These are phyloP conservation scores for Brevimyrus niger DNA, from an alignment of 2,113 vertebrate genomes.

Conservation along the genomic window DNA sequence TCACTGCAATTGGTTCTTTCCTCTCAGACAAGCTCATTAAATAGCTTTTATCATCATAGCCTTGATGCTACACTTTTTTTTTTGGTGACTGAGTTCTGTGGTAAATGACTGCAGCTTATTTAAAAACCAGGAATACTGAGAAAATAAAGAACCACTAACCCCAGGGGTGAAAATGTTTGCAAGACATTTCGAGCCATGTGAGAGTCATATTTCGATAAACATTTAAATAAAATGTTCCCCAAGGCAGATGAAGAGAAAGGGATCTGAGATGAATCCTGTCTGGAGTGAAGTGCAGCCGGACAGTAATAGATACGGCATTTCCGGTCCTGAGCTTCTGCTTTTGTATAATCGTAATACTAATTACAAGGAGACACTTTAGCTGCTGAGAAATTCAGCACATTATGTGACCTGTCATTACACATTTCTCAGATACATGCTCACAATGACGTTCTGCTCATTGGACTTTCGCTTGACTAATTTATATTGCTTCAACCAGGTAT, in stretches of 20 bases:
- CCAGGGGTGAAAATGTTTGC: conserved; percentile 36
- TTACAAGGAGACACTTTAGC: conserved; percentile 33
- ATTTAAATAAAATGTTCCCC: conserved; percentile 48
- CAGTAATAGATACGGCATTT: conserved; percentile 24
- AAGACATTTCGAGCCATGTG: not conserved
- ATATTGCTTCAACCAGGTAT: conserved; percentile 29
- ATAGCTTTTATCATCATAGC: conserved; percentile 28
- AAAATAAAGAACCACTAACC: conserved; percentile 39
- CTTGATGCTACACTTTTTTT: conserved; percentile 28
- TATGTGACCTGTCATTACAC: conserved; percentile 36
- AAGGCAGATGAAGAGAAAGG: conserved; percentile 51
- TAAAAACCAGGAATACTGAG: conserved; percentile 41
- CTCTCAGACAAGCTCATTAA: conserved; percentile 22
- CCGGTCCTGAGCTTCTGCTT: not conserved
- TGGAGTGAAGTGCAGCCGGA: conserved; percentile 45
- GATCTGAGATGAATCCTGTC: conserved; percentile 40
- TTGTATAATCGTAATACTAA: not conserved
- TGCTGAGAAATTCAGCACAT: conserved; percentile 31
- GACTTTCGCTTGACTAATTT: conserved; percentile 22
- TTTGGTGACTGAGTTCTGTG: conserved; percentile 32
- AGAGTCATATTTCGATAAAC: conserved; percentile 25
- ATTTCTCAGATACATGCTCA: conserved; percentile 43
- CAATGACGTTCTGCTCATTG: conserved; percentile 44
- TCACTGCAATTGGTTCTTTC: not conserved
- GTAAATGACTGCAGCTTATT: conserved; percentile 49